Percentiles rank a stretch among this genome's conserved stretches.
Conservation (phyloP, 92 coral and sea anemone species). For the Paramuricea clavata region DNA sequence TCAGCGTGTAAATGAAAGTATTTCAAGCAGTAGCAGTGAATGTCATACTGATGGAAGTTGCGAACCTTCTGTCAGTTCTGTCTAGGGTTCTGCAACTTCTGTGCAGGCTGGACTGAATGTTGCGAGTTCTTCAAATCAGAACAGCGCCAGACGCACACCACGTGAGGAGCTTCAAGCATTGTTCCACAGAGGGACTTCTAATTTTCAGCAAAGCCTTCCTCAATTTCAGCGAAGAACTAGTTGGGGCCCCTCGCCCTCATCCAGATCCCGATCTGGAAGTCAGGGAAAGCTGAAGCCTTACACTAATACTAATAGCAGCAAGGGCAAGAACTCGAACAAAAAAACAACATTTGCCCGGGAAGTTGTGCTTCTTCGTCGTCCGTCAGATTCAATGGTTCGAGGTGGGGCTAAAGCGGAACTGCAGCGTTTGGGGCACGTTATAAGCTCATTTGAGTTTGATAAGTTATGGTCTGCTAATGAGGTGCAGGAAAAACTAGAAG, state of each 20-base stretch:
- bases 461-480: conserved; percentile 55
- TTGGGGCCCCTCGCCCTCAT: conserved; percentile 3
- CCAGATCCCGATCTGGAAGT: neutral
- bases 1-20: neutral
- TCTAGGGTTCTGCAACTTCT: neutral
- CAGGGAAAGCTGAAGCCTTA: neutral
- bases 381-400: conserved; percentile 45
- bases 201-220: conserved; percentile 26
- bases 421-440: conserved; percentile 68
- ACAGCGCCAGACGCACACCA: neutral
- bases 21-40: neutral
- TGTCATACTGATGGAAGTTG: neutral
- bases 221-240: conserved; percentile 40
- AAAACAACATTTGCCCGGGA: conserved; percentile 48
- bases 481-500: conserved; percentile 41
- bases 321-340: conserved; percentile 28
- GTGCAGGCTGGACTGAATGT: too few species aligned
- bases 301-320: neutral
- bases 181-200: conserved; percentile 4
- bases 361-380: conserved; percentile 55
- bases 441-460: conserved; percentile 51
- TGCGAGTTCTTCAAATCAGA: neutral
- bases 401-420: conserved; percentile 65
- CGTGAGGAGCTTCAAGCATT: conserved; percentile 29
- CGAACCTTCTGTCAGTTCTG: neutral